Percentiles rank a stretch among this genome's conserved stretches.
phyloP scores from a whole-genome alignment of 2,888 invertebrate genomes.

The Dichetophora obliterata region DNA sequence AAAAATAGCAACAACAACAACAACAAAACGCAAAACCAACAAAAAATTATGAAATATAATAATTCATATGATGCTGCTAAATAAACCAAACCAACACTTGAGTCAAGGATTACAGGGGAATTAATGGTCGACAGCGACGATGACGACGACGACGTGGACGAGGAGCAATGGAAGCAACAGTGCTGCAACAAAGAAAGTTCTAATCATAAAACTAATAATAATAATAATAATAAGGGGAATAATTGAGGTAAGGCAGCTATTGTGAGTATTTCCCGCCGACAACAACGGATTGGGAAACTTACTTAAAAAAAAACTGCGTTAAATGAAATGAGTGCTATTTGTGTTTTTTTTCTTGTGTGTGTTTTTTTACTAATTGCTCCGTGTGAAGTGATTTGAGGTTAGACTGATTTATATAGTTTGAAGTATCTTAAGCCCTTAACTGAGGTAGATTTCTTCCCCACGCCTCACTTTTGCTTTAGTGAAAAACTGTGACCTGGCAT shows the following conservation, averaged over 20 bases:
- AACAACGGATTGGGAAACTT: background rate
- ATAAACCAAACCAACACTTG: conserved; percentile 8
- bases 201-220: conserved; percentile 14
- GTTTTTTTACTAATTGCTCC: background rate
- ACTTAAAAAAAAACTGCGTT: background rate
- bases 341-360: background rate
- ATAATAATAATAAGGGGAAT: conserved; percentile 1
- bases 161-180: background rate
- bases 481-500: too few relatives aligned
- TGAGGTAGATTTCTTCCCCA: too few relatives aligned
- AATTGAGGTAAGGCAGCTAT: background rate
- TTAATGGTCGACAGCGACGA: background rate
- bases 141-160: background rate
- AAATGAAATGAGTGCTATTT: background rate
- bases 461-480: too few relatives aligned
- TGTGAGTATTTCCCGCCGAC: background rate
- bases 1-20: background rate
- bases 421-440: too few relatives aligned
- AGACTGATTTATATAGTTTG: too few relatives aligned
- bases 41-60: conserved; percentile 30
- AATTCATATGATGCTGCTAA: conserved; percentile 4
- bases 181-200: background rate
- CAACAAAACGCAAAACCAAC: conserved; percentile 28
- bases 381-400: too few relatives aligned
- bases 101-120: conserved; percentile 28